A percentile compares a stretch with the other conserved stretches of the same genome.
Conservation (phyloP, 1,140 invertebrate species). For the Probaryconus sp. region DNA sequence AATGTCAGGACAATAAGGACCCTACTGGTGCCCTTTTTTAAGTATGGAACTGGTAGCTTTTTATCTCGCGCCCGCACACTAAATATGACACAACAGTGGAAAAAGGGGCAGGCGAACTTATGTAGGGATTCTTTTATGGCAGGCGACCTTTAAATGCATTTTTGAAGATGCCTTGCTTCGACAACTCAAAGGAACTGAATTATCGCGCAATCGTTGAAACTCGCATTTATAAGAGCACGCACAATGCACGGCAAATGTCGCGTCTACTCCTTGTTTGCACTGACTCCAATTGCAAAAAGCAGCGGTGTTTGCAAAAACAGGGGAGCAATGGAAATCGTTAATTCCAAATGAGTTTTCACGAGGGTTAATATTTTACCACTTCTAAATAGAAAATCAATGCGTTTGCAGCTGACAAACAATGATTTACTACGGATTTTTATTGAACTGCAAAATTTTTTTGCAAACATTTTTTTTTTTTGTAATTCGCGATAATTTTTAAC, state of each 20-base stretch:
- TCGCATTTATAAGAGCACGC: neutral
- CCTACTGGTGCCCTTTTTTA: too few species aligned
- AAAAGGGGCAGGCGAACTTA: constrained; percentile 34
- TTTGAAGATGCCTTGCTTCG: constrained; percentile 31
- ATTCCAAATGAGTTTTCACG: too few species aligned
- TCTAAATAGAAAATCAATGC: too few species aligned
- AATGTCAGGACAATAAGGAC: too few species aligned
- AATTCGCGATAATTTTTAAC: too few species aligned
- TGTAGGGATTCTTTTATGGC: constrained; percentile 21
- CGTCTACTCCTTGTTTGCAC: constrained; percentile 6
- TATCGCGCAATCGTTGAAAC: constrained; percentile 29
- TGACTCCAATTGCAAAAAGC: neutral
- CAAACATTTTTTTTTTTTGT: too few species aligned
- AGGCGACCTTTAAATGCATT: constrained; percentile 37
- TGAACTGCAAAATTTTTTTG: too few species aligned
- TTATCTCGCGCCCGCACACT: constrained; percentile 27
- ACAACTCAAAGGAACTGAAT: constrained; percentile 30
- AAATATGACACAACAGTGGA: constrained; percentile 40
- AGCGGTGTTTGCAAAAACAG: too few species aligned
- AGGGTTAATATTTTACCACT: too few species aligned
- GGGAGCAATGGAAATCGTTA: too few species aligned
- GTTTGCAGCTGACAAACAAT: too few species aligned
- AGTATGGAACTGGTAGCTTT: constrained; percentile 22
- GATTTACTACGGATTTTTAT: too few species aligned
- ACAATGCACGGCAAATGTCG: constrained; percentile 14